Base-by-base conservation (phyloP, 2,888 invertebrate species). In the Anaspis maculata region DNA sequence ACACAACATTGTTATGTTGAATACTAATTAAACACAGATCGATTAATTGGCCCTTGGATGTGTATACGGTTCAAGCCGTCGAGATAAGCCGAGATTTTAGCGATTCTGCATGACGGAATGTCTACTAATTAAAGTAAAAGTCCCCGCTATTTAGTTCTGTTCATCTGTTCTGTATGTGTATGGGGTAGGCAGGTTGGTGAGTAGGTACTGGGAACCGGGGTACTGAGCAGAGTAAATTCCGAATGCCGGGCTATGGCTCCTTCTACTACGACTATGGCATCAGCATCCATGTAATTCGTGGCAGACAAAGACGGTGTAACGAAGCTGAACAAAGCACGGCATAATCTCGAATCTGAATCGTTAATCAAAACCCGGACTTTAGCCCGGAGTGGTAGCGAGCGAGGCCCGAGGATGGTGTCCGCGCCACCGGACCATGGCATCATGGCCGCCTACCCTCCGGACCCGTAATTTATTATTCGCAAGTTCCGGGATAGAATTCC, bases 391-490 rank as follows among this genome's bases (percentile, higher is more conserved):
- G 45, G 40, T 43, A 42, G 45, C 42, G 46, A 48, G 53, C 48
- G 49, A 39, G 27, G 41, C 45, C 41, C 44, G 42, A 46, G 52
- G 52, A 51, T 49, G 41, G 37, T 41, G 58, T 41, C 44, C 44
- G 44, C 39, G 33, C 42, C 42, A 35, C 39, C 39, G 39, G 37
- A 36, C 39, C 37, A 37, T n/a, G n/a, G n/a, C n/a, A n/a, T 32
- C 27, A 43, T 33, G 43, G 37, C 43, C 43, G 40, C 40, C 37
- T 19, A 37, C 37, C 30, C 39, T 32, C 27, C 39, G 42, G 36
- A 32, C 41, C 48, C 54, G 53, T 58, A 56, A 61, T 61, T 61
- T 60, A 61, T 61, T 61, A 61, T 61, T 61, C 60, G 56, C 57
- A 57, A 60, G 56, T 59, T 60, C 58, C 58, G 48, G 54, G 54